Base-by-base conservation (phyloP, 2,797 vertebrate genomes). In the Cossypha polioptera region DNA sequence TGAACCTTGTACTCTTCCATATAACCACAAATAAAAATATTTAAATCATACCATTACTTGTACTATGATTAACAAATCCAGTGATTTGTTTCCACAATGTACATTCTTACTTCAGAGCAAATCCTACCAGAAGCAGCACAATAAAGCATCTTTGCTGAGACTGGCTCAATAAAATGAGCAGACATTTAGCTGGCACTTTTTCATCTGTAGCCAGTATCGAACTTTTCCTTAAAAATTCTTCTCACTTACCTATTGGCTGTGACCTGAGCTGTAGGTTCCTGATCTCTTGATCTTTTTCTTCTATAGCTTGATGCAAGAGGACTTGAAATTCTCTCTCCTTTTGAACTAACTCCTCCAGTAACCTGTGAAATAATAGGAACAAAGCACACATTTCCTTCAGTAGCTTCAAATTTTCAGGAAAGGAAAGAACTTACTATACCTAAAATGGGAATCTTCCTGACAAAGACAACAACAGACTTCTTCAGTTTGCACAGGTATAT, bases 311-410 rank as follows among this genome's bases (percentile, higher is more conserved):
- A 91, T 99, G 98, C 93, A 99, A 98, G 63, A 99, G 98, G 88
- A 97, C 97, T 96, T 99, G 99, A 88, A 99, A 99, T 97, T 99
- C 99, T 93, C 98, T 98, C 97, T 99, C 99, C 97, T 99, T 99
- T 93, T 98, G 99, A 97, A 99, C 95, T 91, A 99, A 91, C 96
- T 99, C 98, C 86, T 99, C 99, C 87, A 99, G 92, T 96, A 99
- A 97, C 96, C 99, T 99, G 96, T 15, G 91, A 55, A 90, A 77
- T 29, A 86, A 83, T 1, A 0, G 43, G 50, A 94, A 88, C n/a
- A 59, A 90, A 92, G 36, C 14, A 66, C 19, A 61, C 10, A 18
- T 66, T 90, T 83, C 48, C 26, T 82, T 75, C 71, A 72, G 35
- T 28, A 55, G 33, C 58, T 87, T 59, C 55, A 51, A 28, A 45